phyloP scores from a whole-genome alignment of 2,888 invertebrate species.

The Unio delphinus region DNA sequence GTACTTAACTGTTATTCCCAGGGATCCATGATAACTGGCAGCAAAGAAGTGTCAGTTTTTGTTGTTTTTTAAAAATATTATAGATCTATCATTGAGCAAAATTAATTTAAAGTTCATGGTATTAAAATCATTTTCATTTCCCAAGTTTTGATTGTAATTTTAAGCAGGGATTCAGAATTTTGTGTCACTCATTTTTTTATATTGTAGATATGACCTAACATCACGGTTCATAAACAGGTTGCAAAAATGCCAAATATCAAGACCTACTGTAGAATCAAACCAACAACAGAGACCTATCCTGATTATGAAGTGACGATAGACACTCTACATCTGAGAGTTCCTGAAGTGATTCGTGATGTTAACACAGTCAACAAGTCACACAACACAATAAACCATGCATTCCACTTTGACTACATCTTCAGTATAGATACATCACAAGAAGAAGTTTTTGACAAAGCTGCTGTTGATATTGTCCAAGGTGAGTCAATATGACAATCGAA shows the following conservation, averaged over 20 bases:
- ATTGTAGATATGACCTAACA: slow-evolving; percentile 1
- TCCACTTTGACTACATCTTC: slow-evolving; percentile 62
- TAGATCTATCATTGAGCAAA: too few species aligned
- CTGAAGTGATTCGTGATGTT: slow-evolving; percentile 52
- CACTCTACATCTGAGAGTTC: slow-evolving; percentile 47
- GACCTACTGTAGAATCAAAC: slow-evolving; percentile 64
- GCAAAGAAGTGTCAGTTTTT: too few species aligned
- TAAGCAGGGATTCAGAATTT: too few species aligned
- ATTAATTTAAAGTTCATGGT: too few species aligned
- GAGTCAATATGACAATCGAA: slow-evolving; percentile 2
- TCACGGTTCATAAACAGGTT: neutral
- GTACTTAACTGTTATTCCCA: too few species aligned
- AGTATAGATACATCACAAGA: slow-evolving; percentile 51
- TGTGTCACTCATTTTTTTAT: too few species aligned
- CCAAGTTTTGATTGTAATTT: too few species aligned
- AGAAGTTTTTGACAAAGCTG: slow-evolving; percentile 59
- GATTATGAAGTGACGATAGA: slow-evolving; percentile 51
- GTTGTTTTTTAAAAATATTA: too few species aligned
- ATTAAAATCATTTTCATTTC: too few species aligned
- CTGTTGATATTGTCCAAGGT: slow-evolving; percentile 64
- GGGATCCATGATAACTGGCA: too few species aligned
- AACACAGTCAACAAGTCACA: slow-evolving; percentile 27
- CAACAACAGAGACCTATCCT: slow-evolving; percentile 49
- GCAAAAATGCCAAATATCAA: slow-evolving; percentile 61
- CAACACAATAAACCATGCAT: slow-evolving; percentile 57